Evolutionary conservation across 2,888 invertebrate species (phyloP), one percentile per base, ranked within the genome.

Genomic region (Aspidiotus destructor): DNA sequence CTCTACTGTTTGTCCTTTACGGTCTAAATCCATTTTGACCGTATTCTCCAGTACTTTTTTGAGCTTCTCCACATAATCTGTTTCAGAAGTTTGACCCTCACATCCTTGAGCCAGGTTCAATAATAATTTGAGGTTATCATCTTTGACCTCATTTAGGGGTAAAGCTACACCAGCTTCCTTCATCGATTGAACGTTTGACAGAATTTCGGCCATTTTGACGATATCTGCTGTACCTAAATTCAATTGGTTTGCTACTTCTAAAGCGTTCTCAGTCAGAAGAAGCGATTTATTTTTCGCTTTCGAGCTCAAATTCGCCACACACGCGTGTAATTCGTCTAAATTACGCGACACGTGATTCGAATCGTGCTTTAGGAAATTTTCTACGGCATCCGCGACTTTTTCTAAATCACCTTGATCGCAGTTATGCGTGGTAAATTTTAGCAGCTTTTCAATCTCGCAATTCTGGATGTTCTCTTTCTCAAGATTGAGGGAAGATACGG

Each of bases 1-100:
- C 48, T 68, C 42, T 2, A 68, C 60, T 8, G 55, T 42, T 2
- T 61, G 41, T n/a, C 44, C 11, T 48, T 68, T 68, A 44, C 48
- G 52, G 5, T 52, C 8, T 9, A 10, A 11, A n/a, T 60, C 60
- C 11, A 44, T 0, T 28, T 13, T 53, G 7, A 63, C 53, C n/a
- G 48, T 16, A 7, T 63, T 41, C 40, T 63, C 62, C 2, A 58
- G 40, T 40, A 40, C 28, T 13, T 58, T 13, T 28, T 28, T 58
- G 2, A 58, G 13, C 16, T 13, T 13, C 6, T 58, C 28, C 28
- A 28, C 28, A 28, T 28, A 58, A 10, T 58, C 58, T 8, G 58
- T 16, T 2, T 48, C 48, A 58, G 13, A 13, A 11, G 8, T 58
- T 17, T 40, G 17, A 13, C 40, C 58, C 13, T 58, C 28, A 13